phyloP scores from a whole-genome alignment of 2,888 invertebrate species.

The Chrysomela aeneicollis region DNA sequence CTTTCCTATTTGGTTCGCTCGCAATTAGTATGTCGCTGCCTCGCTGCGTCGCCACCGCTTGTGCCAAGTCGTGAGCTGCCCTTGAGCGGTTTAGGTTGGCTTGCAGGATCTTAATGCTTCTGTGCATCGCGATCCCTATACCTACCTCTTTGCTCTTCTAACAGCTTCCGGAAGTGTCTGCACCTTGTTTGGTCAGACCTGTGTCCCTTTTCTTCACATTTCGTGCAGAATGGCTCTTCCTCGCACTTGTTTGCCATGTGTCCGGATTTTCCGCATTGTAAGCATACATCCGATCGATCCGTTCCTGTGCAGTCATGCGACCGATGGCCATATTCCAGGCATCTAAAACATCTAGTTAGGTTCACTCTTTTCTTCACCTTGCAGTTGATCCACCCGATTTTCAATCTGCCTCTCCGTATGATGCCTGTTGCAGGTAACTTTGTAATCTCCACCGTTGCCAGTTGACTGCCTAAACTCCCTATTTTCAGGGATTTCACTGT shows the following conservation, averaged over 20 bases:
- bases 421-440: neutral
- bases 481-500: no score
- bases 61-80: conserved; percentile 27
- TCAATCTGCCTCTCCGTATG: conserved; percentile 17
- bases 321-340: conserved; percentile 23
- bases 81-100: conserved; percentile 27
- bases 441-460: conserved; percentile 14
- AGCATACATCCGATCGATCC: conserved; percentile 16
- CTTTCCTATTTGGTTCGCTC: conserved; percentile 26
- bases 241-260: conserved; percentile 23
- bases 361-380: conserved; percentile 16
- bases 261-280: conserved; percentile 26
- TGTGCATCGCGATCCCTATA: neutral
- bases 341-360: conserved; percentile 21
- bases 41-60: conserved; percentile 8
- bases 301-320: conserved; percentile 20
- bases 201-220: conserved; percentile 22
- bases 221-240: conserved; percentile 5
- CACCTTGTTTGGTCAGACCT: conserved; percentile 18
- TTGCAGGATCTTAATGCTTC: conserved; percentile 19
- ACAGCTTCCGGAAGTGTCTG: conserved; percentile 15
- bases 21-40: conserved; percentile 24
- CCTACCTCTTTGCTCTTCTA: neutral
- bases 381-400: conserved; percentile 23
- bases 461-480: neutral